Evolutionary conservation across 2,888 invertebrate genomes (phyloP).

Genomic region (Quadroppia sp.): DNA sequence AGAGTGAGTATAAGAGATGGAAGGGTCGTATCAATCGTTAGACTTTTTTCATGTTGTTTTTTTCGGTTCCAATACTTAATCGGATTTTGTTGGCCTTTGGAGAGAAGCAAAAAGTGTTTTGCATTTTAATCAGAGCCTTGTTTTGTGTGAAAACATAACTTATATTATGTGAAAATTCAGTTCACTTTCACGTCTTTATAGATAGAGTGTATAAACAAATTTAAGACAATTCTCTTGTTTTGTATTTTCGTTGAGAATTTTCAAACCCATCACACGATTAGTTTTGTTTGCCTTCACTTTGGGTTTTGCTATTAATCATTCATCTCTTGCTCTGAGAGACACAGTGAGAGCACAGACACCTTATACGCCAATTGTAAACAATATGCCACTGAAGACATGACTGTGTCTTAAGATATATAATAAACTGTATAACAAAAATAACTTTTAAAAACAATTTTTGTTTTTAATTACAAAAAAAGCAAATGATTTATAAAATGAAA

Average conservation of each 20-base stretch:
- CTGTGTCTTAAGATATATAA: too few relatives aligned
- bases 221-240: neutral
- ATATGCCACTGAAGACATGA: too few relatives aligned
- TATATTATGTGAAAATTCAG: too few relatives aligned
- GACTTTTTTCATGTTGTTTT: too few relatives aligned
- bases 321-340: neutral
- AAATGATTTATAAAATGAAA: too few relatives aligned
- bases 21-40: neutral
- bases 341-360: neutral
- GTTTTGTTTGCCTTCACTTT: neutral
- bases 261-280: neutral
- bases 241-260: neutral
- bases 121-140: neutral
- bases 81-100: neutral
- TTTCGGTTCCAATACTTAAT: neutral
- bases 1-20: neutral
- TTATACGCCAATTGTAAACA: too few relatives aligned
- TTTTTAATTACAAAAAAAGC: too few relatives aligned
- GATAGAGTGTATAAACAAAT: neutral
- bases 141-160: neutral
- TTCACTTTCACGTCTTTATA: too few relatives aligned
- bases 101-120: neutral
- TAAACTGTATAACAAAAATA: too few relatives aligned
- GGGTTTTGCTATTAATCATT: neutral
- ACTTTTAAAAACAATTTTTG: too few relatives aligned